Evolutionary conservation across 2,113 vertebrate species (phyloP), one percentile per base, ranked within the genome.

Genomic region (Plecturocebus donacophilus): DNA sequence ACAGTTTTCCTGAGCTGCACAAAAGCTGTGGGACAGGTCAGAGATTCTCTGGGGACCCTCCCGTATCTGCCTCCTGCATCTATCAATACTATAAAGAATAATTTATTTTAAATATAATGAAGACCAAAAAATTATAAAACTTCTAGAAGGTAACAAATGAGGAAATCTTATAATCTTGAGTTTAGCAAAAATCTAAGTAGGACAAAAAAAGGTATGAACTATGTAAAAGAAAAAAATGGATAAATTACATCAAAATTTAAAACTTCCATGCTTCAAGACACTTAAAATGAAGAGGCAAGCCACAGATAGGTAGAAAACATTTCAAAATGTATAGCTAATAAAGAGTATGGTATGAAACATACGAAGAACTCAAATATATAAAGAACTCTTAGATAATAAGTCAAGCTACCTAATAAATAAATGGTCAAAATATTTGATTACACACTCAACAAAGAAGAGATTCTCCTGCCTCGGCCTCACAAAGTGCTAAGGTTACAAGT

Each of bases 231-330:
- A 61, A 80, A 80, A 83, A 71, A 42, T 56, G 45, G 6, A 58
- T 30, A 27, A 71, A 83, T 7, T 47, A 6, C 35, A 93, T 88
- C 45, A 58, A 79, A 88, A 91, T 64, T 16, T 45, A 85, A 88
- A 85, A 35, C 16, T 70, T 70, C 2, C 77, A 42, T 21, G 95
- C 47, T 95, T 94, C 42, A 81, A 68, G 49, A 77, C 19, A 64
- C 61, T 64, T 91, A 61, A 86, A 75, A 94, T 70, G 54, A 86
- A 86, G 94, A 95, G 30, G 23, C n/a, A 86, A 75, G 16, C 13
- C 19, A 58, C 64, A 96, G 19, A 83, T 6, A 61, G 54, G 32
- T n/a, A 90, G 49, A 85, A 95, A 81, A 61, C 30, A 94, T 86
- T 94, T 75, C 49, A 91, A 84, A 89, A 81, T 21, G 81, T 58